Evolutionary conservation across 1,140 invertebrate species (phyloP), one percentile per base, ranked within the genome.

Genomic region (Muscidifurax raptorellus): DNA sequence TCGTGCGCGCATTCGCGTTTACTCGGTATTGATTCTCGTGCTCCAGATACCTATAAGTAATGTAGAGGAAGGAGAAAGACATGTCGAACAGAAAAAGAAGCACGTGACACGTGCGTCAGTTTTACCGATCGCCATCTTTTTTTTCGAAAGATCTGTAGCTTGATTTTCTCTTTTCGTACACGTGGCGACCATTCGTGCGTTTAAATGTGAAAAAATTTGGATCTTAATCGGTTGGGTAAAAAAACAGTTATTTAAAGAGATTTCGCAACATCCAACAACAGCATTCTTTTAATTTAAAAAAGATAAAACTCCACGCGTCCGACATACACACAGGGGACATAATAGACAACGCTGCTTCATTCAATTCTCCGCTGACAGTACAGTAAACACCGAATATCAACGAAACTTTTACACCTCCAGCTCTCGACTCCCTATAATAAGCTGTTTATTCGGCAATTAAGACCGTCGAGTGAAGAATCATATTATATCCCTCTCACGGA

Each of bases 381-480:
- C 47, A 22, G 4, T 52, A 15, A 52, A 22, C 15, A 13, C 18
- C 52, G n/a, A 59, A 59, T 22, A 4, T n/a, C n/a, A 59, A 18
- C 52, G 47, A 52, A 52, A 52, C 47, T 18, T 52, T 52, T 52
- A 52, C 64, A 67, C 64, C 64, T 25, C 64, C 12, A 5, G 3
- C 32, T n/a, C 32, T 40, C 71, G 71, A 40, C 32, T 22, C 18
- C 18, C 44, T 77, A n/a, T n/a, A 83, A 82, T 82, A 82, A 75
- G 71, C 47, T 66, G 72, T 76, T 75, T 83, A 77, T 71, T 83
- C 36, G 67, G 18, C 76, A 79, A 84, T 71, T 84, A 79, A 64
- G 64, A 72, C 18, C 5, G 47, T 22, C 64, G 27, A 66, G 82
- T 71, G 75, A 79, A 84, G 79, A 84, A 79, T 79, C 18, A 59